A percentile compares a stretch with the other conserved stretches of the same genome.
Conservation (phyloP, 2,797 vertebrate genomes). For the Momotus momota region DNA sequence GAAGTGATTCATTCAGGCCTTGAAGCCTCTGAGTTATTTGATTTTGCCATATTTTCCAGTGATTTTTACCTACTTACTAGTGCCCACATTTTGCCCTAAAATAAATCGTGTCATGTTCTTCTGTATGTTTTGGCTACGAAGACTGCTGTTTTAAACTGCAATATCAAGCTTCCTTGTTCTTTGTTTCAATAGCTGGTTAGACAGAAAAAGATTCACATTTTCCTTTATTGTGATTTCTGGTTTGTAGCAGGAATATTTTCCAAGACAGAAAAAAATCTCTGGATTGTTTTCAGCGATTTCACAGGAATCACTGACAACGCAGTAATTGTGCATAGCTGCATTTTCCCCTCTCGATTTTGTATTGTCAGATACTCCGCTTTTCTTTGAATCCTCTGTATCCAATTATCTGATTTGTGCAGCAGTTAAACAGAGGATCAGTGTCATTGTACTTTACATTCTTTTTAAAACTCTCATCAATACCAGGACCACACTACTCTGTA, state of each 20-base stretch:
- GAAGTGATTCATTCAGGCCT: neutral
- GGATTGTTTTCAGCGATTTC: neutral
- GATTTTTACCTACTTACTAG: neutral
- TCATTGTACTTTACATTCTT: conserved; percentile 9
- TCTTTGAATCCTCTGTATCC: neutral
- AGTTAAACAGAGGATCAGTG: conserved; percentile 19
- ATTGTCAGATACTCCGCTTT: neutral
- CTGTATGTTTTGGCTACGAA: neutral
- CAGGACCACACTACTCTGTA: neutral
- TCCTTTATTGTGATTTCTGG: neutral
- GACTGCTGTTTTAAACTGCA: neutral
- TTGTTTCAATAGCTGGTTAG: neutral
- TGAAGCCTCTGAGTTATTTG: neutral
- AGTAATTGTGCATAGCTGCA: neutral
- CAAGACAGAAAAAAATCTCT: neutral
- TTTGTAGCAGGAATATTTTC: conserved; percentile 15
- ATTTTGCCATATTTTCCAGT: conserved; percentile 18
- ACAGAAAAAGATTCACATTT: neutral
- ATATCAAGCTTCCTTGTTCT: neutral
- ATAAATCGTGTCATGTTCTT: neutral
- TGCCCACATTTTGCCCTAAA: neutral
- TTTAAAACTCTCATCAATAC: conserved; percentile 4
- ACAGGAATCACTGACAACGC: neutral
- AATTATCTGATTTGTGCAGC: neutral
- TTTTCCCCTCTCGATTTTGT: neutral